Conservation (phyloP, 2,888 invertebrate species). For the Chromoteleia sp. region DNA sequence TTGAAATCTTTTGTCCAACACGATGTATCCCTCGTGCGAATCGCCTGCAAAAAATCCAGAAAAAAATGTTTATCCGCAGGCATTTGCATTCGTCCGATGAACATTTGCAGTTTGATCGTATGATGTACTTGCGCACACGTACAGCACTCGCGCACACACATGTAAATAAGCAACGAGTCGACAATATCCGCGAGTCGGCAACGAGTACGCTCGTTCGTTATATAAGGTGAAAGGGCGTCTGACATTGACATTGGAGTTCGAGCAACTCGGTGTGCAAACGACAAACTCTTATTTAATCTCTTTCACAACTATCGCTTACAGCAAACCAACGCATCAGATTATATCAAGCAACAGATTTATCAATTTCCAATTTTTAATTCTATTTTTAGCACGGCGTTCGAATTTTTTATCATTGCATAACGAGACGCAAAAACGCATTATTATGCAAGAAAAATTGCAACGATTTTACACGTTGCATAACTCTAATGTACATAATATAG, state of each 20-base stretch:
- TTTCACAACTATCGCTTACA: slow-evolving; percentile 80
- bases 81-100: slow-evolving; percentile 51
- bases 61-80: slow-evolving; percentile 31
- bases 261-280: slow-evolving; percentile 81
- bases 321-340: slow-evolving; percentile 56
- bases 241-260: slow-evolving; percentile 84
- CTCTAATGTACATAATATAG: too few relatives aligned
- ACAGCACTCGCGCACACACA: slow-evolving; percentile 45
- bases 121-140: slow-evolving; percentile 50
- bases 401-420: slow-evolving; percentile 30
- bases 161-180: slow-evolving; percentile 74
- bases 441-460: not conserved
- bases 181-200: slow-evolving; percentile 75
- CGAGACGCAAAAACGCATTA: not conserved
- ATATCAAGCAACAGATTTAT: slow-evolving; percentile 44
- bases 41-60: not conserved
- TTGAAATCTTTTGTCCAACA: not conserved
- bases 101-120: slow-evolving; percentile 58
- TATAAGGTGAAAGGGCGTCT: slow-evolving; percentile 85
- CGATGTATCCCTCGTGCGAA: not conserved
- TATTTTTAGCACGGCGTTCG: slow-evolving; percentile 29
- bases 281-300: slow-evolving; percentile 83
- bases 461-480: too few relatives aligned
- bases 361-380: slow-evolving; percentile 38
- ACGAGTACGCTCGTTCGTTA: slow-evolving; percentile 77